Evolutionary conservation across 2,113 vertebrate species (phyloP).

Genomic region (Athene noctua): DNA sequence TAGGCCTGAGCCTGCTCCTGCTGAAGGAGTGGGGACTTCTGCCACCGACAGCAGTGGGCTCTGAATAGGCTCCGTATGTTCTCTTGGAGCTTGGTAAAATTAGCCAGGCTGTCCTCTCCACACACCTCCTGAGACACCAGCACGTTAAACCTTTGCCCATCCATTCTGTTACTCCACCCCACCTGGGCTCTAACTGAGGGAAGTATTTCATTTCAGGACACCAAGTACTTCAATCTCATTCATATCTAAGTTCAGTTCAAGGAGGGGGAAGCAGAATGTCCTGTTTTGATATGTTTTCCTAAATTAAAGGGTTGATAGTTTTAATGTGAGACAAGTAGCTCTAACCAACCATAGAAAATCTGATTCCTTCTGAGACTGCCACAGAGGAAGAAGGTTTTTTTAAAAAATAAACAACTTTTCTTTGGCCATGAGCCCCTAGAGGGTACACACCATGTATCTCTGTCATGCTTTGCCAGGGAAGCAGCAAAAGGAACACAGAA

Average conservation of each 20-base stretch:
- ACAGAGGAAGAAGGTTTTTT: background rate
- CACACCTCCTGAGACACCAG: background rate
- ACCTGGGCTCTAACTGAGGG: background rate
- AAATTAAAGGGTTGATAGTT: background rate
- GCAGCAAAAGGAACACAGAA: background rate
- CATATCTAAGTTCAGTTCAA: background rate
- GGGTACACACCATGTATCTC: background rate
- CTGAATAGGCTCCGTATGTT: accelerated
- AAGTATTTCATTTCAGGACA: background rate
- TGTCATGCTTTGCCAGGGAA: background rate
- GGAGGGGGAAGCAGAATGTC: background rate
- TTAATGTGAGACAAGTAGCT: background rate
- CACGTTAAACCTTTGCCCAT: background rate
- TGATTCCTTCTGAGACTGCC: background rate
- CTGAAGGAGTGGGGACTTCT: background rate
- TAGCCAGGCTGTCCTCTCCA: background rate
- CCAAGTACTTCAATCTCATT: background rate
- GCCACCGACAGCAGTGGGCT: background rate
- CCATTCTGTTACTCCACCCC: background rate
- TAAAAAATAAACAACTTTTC: background rate
- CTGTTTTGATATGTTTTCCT: background rate
- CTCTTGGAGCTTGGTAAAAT: background rate
- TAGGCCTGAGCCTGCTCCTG: background rate
- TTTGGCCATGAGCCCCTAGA: background rate
- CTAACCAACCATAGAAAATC: background rate